Percentiles rank a stretch among this genome's conserved stretches.
These are phyloP conservation scores for Myrmophylax atrothorax DNA, from an alignment of 2,113 vertebrate species.

Conservation along the genomic window DNA sequence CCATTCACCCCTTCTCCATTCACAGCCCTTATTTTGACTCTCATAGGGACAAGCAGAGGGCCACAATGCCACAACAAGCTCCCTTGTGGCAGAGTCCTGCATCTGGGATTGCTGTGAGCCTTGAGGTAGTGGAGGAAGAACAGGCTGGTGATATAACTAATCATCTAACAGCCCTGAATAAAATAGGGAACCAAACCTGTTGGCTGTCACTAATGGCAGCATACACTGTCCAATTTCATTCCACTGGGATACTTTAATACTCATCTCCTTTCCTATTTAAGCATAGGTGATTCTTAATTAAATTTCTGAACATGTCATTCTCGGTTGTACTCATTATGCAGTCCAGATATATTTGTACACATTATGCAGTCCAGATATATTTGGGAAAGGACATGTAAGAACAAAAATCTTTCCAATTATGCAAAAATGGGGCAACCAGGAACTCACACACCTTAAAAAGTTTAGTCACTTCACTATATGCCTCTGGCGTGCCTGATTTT, in stretches of 20 bases:
- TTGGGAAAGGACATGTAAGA: neutral
- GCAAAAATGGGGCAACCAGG: neutral
- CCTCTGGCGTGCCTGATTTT: neutral
- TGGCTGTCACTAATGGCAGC: neutral
- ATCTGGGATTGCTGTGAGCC: neutral
- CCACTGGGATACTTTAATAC: neutral
- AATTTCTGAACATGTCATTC: neutral
- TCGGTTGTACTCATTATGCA: neutral
- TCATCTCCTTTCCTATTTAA: neutral
- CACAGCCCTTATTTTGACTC: neutral
- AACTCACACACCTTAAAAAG: neutral
- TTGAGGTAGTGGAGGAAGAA: fast-evolving
- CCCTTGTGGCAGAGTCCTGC: neutral
- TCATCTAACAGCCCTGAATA: neutral
- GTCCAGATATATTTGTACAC: neutral
- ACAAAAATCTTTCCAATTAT: neutral
- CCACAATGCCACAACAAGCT: neutral
- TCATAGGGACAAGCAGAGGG: neutral
- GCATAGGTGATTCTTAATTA: neutral
- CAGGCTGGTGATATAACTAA: neutral
- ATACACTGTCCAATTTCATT: neutral
- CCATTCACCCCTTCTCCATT: neutral
- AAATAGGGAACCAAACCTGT: neutral
- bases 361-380: neutral
- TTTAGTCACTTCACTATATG: neutral